Base-by-base conservation (phyloP, 2,888 invertebrate genomes). In the Sycophila texana region DNA sequence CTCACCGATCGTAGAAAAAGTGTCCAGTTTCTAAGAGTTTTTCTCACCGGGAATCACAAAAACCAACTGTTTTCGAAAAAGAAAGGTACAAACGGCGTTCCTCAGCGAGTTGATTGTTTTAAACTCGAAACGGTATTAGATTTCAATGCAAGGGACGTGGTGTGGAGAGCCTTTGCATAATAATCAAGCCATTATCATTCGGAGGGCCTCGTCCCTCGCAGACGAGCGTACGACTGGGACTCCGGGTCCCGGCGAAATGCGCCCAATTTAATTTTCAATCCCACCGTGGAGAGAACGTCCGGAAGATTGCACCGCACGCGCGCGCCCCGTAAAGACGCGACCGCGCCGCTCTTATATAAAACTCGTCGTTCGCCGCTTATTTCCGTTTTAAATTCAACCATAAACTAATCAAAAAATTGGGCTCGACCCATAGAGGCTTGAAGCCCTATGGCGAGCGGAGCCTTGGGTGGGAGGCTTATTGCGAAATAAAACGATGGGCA, bases 381-480 rank as follows among this genome's bases (percentile, higher is more conserved):
- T 81, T 81, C 67, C 71, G 74, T 77, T 77, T 77, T 57, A 66
- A 77, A 74, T 74, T 77, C 51, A 65, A 49, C 78, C 51, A 75
- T 78, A 81, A 81, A 81, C 78, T 81, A 81, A 81, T 78, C 72
- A 81, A 68, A 81, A 78, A 81, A 78, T 77, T 74, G 51, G 70
- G 72, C 12, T 72, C 53, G 68, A 63, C 72, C 72, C 4, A n/a
- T 12, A 65, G 26, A 66, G 61, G 26, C 26, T 26, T 26, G 26
- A 26, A 26, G 26, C 26, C 26, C 26, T 18, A 18, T 10, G 58
- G 5, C 61, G 66, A 49, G 18, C 18, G 53, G 16, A 51, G 16
- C n/a, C 18, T 1, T 4, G 18, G 47, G 65, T 20, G 20, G 47
- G 39, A 4, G 47, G 67, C 51, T 61, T 68, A 75, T 67, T 63